Evolutionary conservation across 2,888 invertebrate species (phyloP).

Genomic region (Agrilus biguttatus): DNA sequence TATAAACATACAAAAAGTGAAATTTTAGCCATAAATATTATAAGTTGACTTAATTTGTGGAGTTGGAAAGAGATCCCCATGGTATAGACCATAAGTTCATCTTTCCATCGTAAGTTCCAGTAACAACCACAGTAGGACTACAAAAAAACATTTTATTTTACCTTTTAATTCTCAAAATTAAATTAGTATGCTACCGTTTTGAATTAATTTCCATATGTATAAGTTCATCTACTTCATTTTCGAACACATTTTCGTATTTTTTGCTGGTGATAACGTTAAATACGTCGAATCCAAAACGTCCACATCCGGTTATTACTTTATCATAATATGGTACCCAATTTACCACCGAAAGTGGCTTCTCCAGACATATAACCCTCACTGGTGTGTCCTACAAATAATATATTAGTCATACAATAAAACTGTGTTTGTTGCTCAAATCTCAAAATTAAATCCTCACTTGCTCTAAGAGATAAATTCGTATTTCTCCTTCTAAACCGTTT

Average conservation of each 20-base stretch:
- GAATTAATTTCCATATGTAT: slow-evolving; percentile 14
- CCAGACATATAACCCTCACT: slow-evolving; percentile 24
- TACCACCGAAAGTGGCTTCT: slow-evolving; percentile 16
- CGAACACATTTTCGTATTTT: not conserved
- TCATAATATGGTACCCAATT: slow-evolving; percentile 26
- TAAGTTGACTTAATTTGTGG: not conserved
- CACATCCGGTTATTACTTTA: slow-evolving; percentile 24
- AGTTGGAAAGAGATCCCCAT: slow-evolving; percentile 18
- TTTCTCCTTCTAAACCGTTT: slow-evolving; percentile 26
- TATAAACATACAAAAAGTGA: not conserved
- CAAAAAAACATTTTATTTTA: slow-evolving; percentile 8
- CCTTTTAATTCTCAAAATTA: too few relatives aligned
- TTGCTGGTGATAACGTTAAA: slow-evolving; percentile 22
- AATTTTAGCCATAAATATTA: not conserved
- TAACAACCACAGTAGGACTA: slow-evolving; percentile 21
- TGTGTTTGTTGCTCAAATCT: not conserved
- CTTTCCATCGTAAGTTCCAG: slow-evolving; percentile 22
- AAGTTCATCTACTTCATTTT: slow-evolving; percentile 6
- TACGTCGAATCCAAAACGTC: slow-evolving; percentile 18
- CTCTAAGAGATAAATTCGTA: slow-evolving; percentile 25
- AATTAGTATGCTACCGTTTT: slow-evolving; percentile 10
- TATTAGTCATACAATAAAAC: slow-evolving; percentile 5
- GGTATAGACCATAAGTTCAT: slow-evolving; percentile 27
- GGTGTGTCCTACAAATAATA: slow-evolving; percentile 29
- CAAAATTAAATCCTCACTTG: slow-evolving; percentile 18